phyloP scores from a whole-genome alignment of 1,140 invertebrate species.

The Andrena cerasifolii region DNA sequence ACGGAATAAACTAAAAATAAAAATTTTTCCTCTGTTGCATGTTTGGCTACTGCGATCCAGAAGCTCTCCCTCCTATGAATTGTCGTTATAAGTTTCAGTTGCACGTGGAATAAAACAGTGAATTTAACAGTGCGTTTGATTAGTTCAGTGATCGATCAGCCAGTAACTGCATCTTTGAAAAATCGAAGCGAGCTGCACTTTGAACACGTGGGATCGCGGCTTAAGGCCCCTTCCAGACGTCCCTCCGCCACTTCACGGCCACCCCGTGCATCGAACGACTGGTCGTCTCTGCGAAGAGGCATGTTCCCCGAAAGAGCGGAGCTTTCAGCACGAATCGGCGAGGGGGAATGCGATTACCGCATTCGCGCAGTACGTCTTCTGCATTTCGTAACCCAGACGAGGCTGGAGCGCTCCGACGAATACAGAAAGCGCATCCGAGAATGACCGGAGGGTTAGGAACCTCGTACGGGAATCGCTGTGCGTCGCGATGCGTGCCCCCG shows the following conservation, averaged over 20 bases:
- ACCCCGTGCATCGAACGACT: conserved; percentile 19
- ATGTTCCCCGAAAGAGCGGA: conserved; percentile 42
- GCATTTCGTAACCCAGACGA: conserved; percentile 69
- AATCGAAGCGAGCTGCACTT: no score
- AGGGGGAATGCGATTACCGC: conserved; percentile 64
- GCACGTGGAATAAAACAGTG: no score
- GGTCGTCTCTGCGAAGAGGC: conserved; percentile 9
- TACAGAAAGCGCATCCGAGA: conserved; percentile 59
- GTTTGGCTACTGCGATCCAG: no score
- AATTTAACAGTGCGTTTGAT: no score
- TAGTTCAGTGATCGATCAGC: no score
- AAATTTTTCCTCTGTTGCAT: no score
- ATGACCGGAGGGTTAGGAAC: conserved; percentile 58
- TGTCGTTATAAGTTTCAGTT: no score
- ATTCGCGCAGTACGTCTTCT: conserved; percentile 56
- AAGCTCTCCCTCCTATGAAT: no score
- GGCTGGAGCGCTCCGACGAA: conserved; percentile 61
- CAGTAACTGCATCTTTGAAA: no score
- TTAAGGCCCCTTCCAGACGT: no score
- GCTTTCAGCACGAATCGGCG: conserved; percentile 54
- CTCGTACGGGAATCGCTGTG: conserved; percentile 46
- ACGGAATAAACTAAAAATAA: not conserved
- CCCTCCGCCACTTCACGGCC: not conserved
- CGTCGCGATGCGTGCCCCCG: conserved; percentile 35
- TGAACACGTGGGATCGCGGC: no score